Evolutionary conservation across 2,113 vertebrate genomes (phyloP), one percentile per base, ranked within the genome.

Genomic region (Albula glossodonta): DNA sequence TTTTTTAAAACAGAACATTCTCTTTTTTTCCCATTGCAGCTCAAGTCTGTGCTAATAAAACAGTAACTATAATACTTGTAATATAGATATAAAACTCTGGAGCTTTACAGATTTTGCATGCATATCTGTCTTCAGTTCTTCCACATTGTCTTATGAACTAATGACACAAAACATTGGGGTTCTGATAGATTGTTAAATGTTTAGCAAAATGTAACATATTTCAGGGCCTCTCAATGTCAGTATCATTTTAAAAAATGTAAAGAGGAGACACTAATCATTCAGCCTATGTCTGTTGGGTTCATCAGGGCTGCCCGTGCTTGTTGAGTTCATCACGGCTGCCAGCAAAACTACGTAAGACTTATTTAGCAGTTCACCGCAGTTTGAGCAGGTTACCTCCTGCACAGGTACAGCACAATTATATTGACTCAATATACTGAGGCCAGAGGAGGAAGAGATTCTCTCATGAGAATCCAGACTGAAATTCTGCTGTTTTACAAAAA

Each of bases 381-480:
- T 51, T 19, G 19, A 53, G 53, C 52, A 15, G 80, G 50, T 81
- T 52, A 81, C 49, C 78, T 79, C 3, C 11, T 79, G 41, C 25
- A 41, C 10, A 79, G 41, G 41, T 41, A 79, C 22, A 79, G 12
- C 25, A 31, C n/a, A 11, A 3, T 41, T 19, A 52, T 22, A n/a
- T 52, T n/a, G 80, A 81, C 22, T 7, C 3, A 52, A 25, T 10
- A 2, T 25, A 49, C 53, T 10, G 70, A 74, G 31, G 70, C 70
- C 22, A 31, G 5, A 74, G 70, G 8, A 11, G 22, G 9, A 25
- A 2, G 70, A n/a, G 2, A 22, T 70, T 15, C 93, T 93, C 92
- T 93, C 91, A 84, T 91, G 91, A 92, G 93, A 94, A 93, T 88
- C 83, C 88, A 84, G 84, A 84, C 89, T 87, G 89, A 51, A 11